phyloP scores from a whole-genome alignment of 2,797 vertebrate species.

The Sebastes goodei region DNA sequence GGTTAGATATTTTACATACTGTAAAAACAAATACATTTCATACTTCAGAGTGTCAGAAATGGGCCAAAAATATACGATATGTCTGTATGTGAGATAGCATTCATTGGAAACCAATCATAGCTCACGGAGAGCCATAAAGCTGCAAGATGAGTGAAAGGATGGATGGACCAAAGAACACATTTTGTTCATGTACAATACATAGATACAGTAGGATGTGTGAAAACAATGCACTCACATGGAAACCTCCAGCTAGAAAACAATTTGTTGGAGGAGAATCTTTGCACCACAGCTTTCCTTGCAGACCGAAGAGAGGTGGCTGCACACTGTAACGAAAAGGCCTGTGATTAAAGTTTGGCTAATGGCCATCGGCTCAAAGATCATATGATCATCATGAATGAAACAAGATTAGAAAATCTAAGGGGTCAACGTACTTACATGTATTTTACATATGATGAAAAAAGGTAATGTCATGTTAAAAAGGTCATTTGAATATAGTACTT shows the following conservation, averaged over 20 bases:
- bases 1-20: neutral
- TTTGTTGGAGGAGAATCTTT: neutral
- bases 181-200: neutral
- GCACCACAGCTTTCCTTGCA: neutral
- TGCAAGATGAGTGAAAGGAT: neutral
- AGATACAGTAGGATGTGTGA: neutral
- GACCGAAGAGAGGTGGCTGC: neutral
- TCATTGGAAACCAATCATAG: constrained; percentile 11
- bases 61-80: neutral
- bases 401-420: neutral
- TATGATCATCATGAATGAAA: neutral
- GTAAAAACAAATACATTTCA: constrained; percentile 28
- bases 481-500: neutral
- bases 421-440: neutral
- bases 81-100: neutral
- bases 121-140: neutral
- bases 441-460: neutral
- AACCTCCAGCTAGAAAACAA: neutral
- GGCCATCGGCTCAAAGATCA: neutral
- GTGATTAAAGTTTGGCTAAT: neutral
- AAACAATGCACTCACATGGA: neutral
- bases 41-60: neutral
- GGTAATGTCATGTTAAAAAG: too few species aligned
- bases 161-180: neutral
- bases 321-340: neutral